Conservation (phyloP, 2,113 vertebrate genomes). For the Cochlearius cochlearius region DNA sequence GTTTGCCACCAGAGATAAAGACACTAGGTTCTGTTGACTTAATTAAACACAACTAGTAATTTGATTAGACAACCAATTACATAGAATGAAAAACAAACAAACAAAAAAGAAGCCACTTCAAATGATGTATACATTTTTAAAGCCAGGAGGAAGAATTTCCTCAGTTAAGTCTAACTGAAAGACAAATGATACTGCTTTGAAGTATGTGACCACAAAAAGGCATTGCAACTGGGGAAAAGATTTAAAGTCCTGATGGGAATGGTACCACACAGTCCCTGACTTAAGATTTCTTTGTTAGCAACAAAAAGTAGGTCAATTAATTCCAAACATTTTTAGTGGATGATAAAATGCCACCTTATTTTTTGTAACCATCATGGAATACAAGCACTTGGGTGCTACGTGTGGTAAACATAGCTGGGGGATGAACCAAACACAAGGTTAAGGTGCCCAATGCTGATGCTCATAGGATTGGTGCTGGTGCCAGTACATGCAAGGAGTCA, state of each 20-base stretch:
- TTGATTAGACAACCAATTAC: neutral
- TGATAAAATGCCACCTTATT: neutral
- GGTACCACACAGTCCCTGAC: neutral
- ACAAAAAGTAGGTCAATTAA: neutral
- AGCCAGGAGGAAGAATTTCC: neutral
- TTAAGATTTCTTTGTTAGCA: neutral
- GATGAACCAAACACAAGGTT: neutral
- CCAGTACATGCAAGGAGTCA: neutral
- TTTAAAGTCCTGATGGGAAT: neutral
- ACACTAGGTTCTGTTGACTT: neutral
- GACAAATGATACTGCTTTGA: neutral
- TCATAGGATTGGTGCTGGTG: neutral
- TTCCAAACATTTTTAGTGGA: neutral
- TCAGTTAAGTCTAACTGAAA: neutral
- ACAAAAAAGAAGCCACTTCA: neutral
- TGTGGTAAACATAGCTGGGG: neutral
- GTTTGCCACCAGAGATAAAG: neutral
- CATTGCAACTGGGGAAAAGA: neutral
- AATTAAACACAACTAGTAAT: neutral
- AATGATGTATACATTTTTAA: neutral
- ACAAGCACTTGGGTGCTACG: neutral
- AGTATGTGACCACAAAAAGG: neutral
- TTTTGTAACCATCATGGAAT: neutral
- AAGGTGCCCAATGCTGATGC: neutral
- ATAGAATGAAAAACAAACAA: neutral